These are phyloP conservation scores for Volucella bombylans DNA, from an alignment of 2,888 invertebrate genomes.

Conservation along the genomic window DNA sequence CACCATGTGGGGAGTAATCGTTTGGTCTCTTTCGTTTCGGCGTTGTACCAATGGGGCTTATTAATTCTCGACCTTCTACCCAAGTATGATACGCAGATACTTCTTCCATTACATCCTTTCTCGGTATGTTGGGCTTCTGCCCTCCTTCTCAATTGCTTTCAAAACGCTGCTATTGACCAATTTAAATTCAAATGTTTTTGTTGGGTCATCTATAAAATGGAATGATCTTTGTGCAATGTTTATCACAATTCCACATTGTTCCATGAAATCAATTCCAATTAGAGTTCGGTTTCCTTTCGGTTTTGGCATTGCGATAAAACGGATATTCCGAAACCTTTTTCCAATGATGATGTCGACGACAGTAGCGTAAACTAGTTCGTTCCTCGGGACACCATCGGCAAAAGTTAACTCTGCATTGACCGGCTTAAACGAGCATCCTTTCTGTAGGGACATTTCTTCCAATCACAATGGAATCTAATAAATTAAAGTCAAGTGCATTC, in stretches of 20 bases:
- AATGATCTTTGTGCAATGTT: slow-evolving; percentile 23
- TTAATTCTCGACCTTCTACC: slow-evolving; percentile 2
- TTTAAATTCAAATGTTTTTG: slow-evolving; percentile 7
- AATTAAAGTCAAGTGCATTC: slow-evolving; percentile 11
- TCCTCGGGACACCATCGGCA: slow-evolving; percentile 15
- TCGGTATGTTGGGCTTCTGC: background rate
- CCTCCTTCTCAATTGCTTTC: background rate
- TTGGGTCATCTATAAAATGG: slow-evolving; percentile 17
- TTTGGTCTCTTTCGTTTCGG: slow-evolving; percentile 27
- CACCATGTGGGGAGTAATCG: slow-evolving; percentile 23
- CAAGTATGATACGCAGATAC: slow-evolving; percentile 22
- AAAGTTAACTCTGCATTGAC: slow-evolving; percentile 29
- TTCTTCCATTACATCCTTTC: background rate
- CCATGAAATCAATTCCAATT: slow-evolving; percentile 19
- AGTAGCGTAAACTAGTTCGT: slow-evolving; percentile 14
- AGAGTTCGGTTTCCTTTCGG: slow-evolving; percentile 24
- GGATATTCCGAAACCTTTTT: slow-evolving; percentile 12
- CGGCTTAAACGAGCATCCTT: no score
- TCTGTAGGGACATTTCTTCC: slow-evolving; percentile 25
- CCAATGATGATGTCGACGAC: slow-evolving; percentile 27
- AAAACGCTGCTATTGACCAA: background rate
- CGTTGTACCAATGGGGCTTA: slow-evolving; percentile 17
- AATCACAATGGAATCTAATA: slow-evolving; percentile 15
- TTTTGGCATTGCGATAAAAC: slow-evolving; percentile 20
- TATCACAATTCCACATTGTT: slow-evolving; percentile 19